Conservation (phyloP, 2,113 vertebrate species). For the Phoxinus phoxinus region DNA sequence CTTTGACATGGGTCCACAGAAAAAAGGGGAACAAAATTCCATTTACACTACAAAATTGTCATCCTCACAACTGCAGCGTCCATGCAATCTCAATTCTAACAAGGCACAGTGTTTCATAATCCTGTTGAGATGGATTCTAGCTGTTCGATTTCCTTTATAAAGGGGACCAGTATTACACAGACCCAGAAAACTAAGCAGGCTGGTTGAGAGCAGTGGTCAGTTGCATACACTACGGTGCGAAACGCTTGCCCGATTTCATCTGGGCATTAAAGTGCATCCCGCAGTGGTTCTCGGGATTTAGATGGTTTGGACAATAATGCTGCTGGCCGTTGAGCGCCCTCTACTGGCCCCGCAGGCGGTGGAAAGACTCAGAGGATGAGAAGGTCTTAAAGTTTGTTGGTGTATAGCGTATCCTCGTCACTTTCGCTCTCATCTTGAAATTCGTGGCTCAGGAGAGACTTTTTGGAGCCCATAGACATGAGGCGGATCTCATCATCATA, state of each 20-base stretch:
- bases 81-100: constrained; percentile 60
- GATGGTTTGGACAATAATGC: constrained; percentile 3
- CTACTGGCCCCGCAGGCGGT: not conserved
- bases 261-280: constrained; percentile 52
- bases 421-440: constrained; percentile 99
- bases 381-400: constrained; percentile 90
- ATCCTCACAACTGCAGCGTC: constrained; percentile 20
- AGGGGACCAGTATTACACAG: constrained; percentile 27
- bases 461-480: constrained; percentile 94
- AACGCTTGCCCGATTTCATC: constrained; percentile 29
- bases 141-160: constrained; percentile 10
- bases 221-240: constrained; percentile 50
- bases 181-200: constrained; percentile 38
- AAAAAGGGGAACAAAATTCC: not conserved
- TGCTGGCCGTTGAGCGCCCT: not conserved
- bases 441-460: constrained; percentile 91
- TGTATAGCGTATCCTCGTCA: constrained; percentile 94
- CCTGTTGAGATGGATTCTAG: constrained; percentile 39
- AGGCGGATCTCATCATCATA: constrained; percentile 95
- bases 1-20: not conserved
- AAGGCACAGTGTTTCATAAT: constrained; percentile 75
- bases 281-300: constrained; percentile 25
- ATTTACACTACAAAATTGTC: not conserved
- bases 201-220: constrained; percentile 41
- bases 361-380: not conserved